Base-by-base conservation (phyloP, 2,888 invertebrate species). In the Phyllotreta cruciferae region DNA sequence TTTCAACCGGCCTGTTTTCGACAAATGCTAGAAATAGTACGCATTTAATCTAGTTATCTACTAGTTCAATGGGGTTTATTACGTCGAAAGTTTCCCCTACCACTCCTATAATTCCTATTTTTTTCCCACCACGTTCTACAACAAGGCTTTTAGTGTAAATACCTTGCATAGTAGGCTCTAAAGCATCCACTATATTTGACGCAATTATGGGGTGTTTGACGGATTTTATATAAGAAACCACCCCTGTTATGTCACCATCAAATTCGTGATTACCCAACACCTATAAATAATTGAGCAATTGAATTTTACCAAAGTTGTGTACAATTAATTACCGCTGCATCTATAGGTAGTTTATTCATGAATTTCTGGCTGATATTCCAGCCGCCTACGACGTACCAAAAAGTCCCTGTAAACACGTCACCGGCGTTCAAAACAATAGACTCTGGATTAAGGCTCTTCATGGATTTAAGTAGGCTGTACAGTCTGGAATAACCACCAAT, bases 231-330 rank as follows among this genome's bases (percentile, higher is more conserved):
- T 91, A 93, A 0, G 91, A 91, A 0, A 89, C 84, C 0, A 93
- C 79, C 0, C 91, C 93, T 8, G 81, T 85, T 1, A 93, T 82
- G 1, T 86, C 88, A 72, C 90, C 86, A 76, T 94, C 94, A 74
- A 95, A 94, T 78, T 95, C 94, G 74, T 95, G 94, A 79, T 94
- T 94, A 0, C 94, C 94, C 6, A 94, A 77, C 0, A 91, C 90
- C 93, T 94, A 76, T 10, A 70, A 76, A 49, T 24, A 24, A 24
- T 24, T 1, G 24, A 24, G 24, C 4, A 24, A 24, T 24, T 24
- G 24, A 4, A 24, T 24, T 1, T 24, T 24, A 4, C 24, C 4
- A 24, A 24, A n/a, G n/a, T n/a, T n/a, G n/a, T n/a, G n/a, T 24
- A 24, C 24, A 4, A 24, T 10, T 54, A 80, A 82, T 83, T 80